Conservation (phyloP, 2,888 invertebrate genomes). For the Mythimna impura region DNA sequence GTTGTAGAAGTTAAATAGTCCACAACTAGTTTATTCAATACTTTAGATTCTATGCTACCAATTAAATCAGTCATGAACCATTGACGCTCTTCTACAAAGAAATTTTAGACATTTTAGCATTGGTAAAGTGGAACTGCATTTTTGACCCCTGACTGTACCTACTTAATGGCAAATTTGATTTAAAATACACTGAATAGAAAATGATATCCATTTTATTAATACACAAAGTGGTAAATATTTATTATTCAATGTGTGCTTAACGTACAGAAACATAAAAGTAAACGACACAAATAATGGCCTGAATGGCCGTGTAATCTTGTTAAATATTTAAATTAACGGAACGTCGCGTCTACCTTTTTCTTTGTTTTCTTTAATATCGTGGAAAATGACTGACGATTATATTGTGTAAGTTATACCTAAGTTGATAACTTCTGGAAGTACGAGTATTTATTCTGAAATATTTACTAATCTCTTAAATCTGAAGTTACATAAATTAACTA, state of each 20-base stretch:
- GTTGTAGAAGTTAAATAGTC: too few species aligned
- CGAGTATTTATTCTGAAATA: slow-evolving; percentile 5
- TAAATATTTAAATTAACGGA: slow-evolving; percentile 50
- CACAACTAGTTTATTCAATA: too few species aligned
- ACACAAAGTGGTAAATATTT: slow-evolving; percentile 34
- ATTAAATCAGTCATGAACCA: too few species aligned
- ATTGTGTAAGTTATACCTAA: background rate
- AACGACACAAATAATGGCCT: slow-evolving; percentile 35
- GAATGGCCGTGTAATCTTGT: slow-evolving; percentile 44
- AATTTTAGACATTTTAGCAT: too few species aligned
- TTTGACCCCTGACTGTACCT: too few species aligned
- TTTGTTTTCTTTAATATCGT: slow-evolving; percentile 32
- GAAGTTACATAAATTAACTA: background rate
- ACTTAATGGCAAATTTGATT: background rate
- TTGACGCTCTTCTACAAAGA: too few species aligned
- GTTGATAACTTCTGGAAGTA: background rate
- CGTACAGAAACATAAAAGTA: slow-evolving; percentile 10
- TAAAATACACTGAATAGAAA: slow-evolving; percentile 1
- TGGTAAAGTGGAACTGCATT: too few species aligned
- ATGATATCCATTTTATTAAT: slow-evolving; percentile 33
- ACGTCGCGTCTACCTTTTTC: slow-evolving; percentile 9
- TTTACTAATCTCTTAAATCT: slow-evolving; percentile 9
- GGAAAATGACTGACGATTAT: slow-evolving; percentile 4
- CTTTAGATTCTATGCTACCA: too few species aligned
- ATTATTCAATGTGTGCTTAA: slow-evolving; percentile 20